Conservation (phyloP, 1,140 invertebrate genomes). For the Drosophila sturtevanti region DNA sequence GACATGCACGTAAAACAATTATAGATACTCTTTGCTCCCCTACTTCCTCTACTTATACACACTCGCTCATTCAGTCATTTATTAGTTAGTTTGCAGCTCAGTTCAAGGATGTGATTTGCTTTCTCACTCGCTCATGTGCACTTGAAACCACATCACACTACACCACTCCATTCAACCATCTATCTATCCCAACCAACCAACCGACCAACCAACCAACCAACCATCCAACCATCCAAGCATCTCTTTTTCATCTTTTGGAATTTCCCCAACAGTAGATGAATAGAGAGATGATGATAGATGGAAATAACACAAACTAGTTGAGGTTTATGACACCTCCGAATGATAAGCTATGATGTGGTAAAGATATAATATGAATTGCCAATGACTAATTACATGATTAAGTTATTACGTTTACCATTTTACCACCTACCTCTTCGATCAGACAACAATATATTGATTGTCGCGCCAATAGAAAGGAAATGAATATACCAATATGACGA, state of each 20-base stretch:
- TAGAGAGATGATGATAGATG: neutral
- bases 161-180: neutral
- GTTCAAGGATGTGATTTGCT: conserved; percentile 9
- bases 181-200: no score
- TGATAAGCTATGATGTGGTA: neutral
- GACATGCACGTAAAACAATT: conserved; percentile 28
- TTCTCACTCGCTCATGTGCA: neutral
- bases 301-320: neutral
- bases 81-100: conserved; percentile 7
- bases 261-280: neutral
- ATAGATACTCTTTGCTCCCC: conserved; percentile 26
- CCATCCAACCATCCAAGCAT: neutral
- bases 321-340: conserved; percentile 7
- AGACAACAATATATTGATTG: neutral
- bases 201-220: neutral
- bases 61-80: conserved; percentile 9
- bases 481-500: neutral
- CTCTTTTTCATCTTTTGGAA: neutral
- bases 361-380: conserved; percentile 8
- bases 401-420: conserved; percentile 7
- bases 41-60: neutral
- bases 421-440: neutral
- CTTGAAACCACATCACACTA: neutral
- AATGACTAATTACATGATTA: conserved; percentile 8
- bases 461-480: neutral